Conservation (phyloP, 2,113 vertebrate genomes). For the Cyrtonyx montezumae region DNA sequence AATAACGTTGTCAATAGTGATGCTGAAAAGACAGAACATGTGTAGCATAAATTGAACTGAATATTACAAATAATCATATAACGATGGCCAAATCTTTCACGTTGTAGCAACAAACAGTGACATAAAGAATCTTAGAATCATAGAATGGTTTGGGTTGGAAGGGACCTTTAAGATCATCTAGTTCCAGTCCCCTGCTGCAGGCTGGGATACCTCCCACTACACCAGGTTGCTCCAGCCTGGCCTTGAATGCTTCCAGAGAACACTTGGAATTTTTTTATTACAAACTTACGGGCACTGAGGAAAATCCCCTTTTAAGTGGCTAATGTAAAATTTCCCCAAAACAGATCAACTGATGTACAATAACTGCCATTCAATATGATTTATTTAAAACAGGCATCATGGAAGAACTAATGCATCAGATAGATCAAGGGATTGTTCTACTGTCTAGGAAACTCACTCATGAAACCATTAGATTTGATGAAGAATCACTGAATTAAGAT, state of each 20-base stretch:
- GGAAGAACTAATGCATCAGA: not conserved
- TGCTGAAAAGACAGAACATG: not conserved
- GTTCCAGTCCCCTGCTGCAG: too few species aligned
- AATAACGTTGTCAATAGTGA: not conserved
- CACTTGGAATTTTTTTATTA: not conserved
- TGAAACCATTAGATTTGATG: not conserved
- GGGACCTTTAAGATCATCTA: too few species aligned
- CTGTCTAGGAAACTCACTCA: not conserved
- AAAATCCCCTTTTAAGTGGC: not conserved
- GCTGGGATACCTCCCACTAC: too few species aligned
- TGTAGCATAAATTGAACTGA: not conserved
- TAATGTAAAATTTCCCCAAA: not conserved
- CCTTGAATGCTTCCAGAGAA: not conserved
- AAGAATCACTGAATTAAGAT: not conserved
- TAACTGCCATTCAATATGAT: not conserved
- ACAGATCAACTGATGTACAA: not conserved
- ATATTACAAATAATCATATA: not conserved
- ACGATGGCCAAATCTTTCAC: not conserved
- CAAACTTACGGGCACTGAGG: not conserved
- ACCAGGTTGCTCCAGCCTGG: too few species aligned
- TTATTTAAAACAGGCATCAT: not conserved
- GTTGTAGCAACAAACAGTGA: not conserved
- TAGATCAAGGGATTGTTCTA: not conserved
- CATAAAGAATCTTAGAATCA: not conserved
- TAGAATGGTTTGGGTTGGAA: too few species aligned